phyloP scores from a whole-genome alignment of 2,888 invertebrate genomes.

The Conus canariensis region DNA sequence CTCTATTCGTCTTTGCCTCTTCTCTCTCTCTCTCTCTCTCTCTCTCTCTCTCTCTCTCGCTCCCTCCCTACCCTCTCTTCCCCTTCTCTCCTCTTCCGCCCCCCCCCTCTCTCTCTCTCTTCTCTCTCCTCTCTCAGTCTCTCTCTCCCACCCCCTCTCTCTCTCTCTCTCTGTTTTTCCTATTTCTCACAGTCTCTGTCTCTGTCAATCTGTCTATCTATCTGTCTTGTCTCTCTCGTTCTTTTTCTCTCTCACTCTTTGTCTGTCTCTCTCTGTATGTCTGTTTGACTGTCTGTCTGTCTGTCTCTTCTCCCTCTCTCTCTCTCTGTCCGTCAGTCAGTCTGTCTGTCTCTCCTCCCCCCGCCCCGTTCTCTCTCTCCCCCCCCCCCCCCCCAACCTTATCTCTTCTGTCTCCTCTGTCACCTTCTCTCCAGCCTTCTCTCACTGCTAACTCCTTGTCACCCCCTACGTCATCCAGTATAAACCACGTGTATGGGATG shows the following conservation, averaged over 20 bases:
- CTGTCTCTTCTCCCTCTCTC: not conserved
- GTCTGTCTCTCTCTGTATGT: not conserved
- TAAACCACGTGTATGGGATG: no score
- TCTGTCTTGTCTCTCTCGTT: not conserved
- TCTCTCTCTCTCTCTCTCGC: constrained; percentile 7
- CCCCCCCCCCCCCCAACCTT: not conserved
- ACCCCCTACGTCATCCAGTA: no score
- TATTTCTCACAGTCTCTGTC: not conserved
- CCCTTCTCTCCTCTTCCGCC: no score
- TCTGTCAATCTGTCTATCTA: not conserved
- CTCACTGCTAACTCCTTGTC: no score
- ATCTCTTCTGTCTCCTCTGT: not conserved
- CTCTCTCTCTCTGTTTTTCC: not conserved
- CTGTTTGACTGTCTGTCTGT: not conserved
- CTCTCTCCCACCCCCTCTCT: not conserved
- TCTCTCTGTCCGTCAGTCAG: not conserved
- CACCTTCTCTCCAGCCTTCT: no score
- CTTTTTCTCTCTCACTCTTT: not conserved
- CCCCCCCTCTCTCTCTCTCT: no score
- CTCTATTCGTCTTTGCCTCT: not conserved
- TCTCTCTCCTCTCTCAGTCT: not conserved
- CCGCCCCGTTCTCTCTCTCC: not conserved
- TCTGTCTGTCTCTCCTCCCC: not conserved
- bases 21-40: constrained; percentile 1
- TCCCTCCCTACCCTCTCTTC: not conserved